Evolutionary conservation across 2,113 vertebrate genomes (phyloP), one percentile per base, ranked within the genome.

Genomic region (Spheniscus mendiculus): DNA sequence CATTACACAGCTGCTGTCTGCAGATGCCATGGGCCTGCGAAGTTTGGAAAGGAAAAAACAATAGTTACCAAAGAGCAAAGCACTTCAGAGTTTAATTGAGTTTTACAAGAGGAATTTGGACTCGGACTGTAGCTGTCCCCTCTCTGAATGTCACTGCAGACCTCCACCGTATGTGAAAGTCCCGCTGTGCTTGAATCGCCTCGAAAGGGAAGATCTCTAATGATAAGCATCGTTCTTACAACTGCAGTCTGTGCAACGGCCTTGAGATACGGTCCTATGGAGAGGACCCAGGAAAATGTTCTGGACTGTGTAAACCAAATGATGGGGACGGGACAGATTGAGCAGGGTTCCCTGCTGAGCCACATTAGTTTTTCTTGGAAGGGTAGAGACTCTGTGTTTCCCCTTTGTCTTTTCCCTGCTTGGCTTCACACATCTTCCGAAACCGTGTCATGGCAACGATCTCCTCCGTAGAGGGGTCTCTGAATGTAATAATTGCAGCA

Each of bases 111-210:
- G 38, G 72, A 47, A 19, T 84, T 59, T 87, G 49, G 66, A 4
- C n/a, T 49, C 19, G 2, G 16, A 4, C 55, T 32, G 71, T 73
- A 82, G 73, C 74, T 91, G 70, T 78, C 58, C 40, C 32, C 50
- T 62, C 30, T 26, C 67, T 45, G 47, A 90, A 13, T 30, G n/a
- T 58, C 50, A 6, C 36, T 12, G 45, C 55, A 56, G 49, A 22
- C 62, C 45, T 65, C 11, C 18, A 2, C 18, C 2, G 0, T 10
- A 11, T 0, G 0, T 12, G 10, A 1, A 22, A 19, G 42, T 12
- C 62, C 50, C 3, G 5, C 65, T 9, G 0, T 12, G 42, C 42
- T 76, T 12, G 6, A 15, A 3, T 72, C 2, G 0, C 45, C 83
- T 56, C 0, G 0, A 17, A 40, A 69, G 27, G 58, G 53, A 42